These are phyloP conservation scores for Chlorops oryzae DNA, from an alignment of 1,140 invertebrate genomes.

Conservation along the genomic window DNA sequence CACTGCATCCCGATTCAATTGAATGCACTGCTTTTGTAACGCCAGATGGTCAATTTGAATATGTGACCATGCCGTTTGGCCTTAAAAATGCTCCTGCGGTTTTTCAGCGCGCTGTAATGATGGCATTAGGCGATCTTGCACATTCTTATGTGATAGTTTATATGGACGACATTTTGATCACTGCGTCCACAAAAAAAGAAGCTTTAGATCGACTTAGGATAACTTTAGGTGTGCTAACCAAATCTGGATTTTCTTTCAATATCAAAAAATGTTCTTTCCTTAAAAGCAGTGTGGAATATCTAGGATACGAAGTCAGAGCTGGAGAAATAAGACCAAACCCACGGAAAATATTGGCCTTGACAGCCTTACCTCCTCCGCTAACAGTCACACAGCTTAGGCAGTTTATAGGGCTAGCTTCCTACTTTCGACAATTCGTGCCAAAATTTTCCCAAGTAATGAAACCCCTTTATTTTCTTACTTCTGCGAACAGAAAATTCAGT, in stretches of 20 bases:
- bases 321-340: neutral
- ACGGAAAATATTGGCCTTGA: neutral
- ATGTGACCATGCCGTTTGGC: too few relatives aligned
- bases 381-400: constrained; percentile 13
- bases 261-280: neutral
- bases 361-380: too few relatives aligned
- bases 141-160: neutral
- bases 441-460: constrained; percentile 8
- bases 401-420: constrained; percentile 12
- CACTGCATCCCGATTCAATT: constrained; percentile 16
- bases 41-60: too few relatives aligned
- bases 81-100: too few relatives aligned
- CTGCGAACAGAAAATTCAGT: neutral
- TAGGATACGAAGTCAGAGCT: neutral
- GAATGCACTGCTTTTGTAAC: constrained; percentile 25
- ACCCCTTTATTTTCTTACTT: constrained; percentile 6
- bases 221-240: neutral
- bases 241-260: neutral
- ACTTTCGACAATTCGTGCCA: constrained; percentile 15
- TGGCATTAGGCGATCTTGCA: neutral
- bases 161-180: too few relatives aligned
- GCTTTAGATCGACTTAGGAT: neutral
- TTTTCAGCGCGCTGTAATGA: too few relatives aligned
- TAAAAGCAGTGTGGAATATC: neutral
- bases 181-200: neutral